A percentile compares a stretch with the other conserved stretches of the same genome.
phyloP scores from a whole-genome alignment of 2,888 invertebrate species.

The Drosophila meridiana region DNA sequence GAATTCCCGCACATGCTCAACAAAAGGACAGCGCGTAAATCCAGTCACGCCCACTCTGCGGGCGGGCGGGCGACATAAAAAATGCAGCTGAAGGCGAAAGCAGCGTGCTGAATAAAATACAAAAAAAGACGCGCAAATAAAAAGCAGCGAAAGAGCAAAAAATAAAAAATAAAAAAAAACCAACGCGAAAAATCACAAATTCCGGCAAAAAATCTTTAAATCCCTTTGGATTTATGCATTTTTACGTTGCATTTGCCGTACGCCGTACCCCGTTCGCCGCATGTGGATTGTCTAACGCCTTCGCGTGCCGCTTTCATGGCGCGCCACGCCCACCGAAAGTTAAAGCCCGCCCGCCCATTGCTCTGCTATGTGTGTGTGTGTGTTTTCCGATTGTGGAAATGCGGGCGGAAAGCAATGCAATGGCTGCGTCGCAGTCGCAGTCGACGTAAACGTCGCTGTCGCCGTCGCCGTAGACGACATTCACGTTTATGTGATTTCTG shows the following conservation, averaged over 20 bases:
- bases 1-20: constrained; percentile 22
- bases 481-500: constrained; percentile 72
- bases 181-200: constrained; percentile 78
- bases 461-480: constrained; percentile 12
- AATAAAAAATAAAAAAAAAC: constrained; percentile 30
- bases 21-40: constrained; percentile 62
- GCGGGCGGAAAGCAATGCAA: constrained; percentile 48
- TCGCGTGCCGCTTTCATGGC: constrained; percentile 10
- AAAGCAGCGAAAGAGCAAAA: not conserved
- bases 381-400: constrained; percentile 59
- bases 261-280: constrained; percentile 37
- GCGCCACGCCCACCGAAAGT: constrained; percentile 35
- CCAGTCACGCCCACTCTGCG: constrained; percentile 57
- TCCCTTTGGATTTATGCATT: constrained; percentile 78
- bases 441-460: constrained; percentile 7
- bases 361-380: constrained; percentile 28
- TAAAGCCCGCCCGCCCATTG: constrained; percentile 25
- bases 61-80: constrained; percentile 43
- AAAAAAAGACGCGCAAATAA: constrained; percentile 20
- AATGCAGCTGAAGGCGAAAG: constrained; percentile 50
- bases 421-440: constrained; percentile 5
- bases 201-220: constrained; percentile 75
- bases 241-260: constrained; percentile 70
- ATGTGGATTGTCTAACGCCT: constrained; percentile 68
- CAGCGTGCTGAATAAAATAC: constrained; percentile 45